phyloP scores from a whole-genome alignment of 2,888 invertebrate species.

The Brachycybe producta region DNA sequence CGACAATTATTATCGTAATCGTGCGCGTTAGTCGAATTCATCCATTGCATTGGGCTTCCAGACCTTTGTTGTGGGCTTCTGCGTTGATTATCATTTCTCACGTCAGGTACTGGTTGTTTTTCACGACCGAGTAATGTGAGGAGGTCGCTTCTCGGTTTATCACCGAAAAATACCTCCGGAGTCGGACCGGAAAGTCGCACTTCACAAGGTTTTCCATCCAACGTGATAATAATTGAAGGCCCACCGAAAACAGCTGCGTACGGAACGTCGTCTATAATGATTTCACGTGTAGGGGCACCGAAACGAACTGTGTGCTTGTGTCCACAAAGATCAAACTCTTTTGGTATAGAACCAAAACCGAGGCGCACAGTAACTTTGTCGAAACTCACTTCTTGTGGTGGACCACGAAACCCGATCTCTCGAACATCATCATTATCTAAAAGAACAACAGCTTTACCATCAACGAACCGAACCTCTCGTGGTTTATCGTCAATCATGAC shows the following conservation, averaged over 20 bases:
- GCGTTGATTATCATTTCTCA: background rate
- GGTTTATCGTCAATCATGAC: slow-evolving; percentile 56
- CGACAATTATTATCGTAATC: background rate
- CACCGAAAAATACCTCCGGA: slow-evolving; percentile 85
- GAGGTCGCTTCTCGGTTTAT: slow-evolving; percentile 25
- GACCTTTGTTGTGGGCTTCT: background rate
- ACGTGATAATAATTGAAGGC: slow-evolving; percentile 62
- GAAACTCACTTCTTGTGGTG: slow-evolving; percentile 51
- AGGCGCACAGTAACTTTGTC: slow-evolving; percentile 42
- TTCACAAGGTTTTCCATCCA: slow-evolving; percentile 61
- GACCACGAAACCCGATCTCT: slow-evolving; percentile 73
- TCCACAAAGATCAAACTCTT: slow-evolving; percentile 31
- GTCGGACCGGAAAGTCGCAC: slow-evolving; percentile 79
- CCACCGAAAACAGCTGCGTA: slow-evolving; percentile 90
- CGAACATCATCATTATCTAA: slow-evolving; percentile 74
- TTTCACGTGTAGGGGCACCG: slow-evolving; percentile 81
- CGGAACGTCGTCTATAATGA: slow-evolving; percentile 75
- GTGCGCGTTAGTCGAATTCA: background rate
- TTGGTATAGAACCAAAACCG: slow-evolving; percentile 5
- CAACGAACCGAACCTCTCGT: slow-evolving; percentile 73
- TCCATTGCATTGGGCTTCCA: background rate
- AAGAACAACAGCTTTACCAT: slow-evolving; percentile 68
- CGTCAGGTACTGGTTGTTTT: background rate
- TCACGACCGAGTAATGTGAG: background rate
- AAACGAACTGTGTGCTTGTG: slow-evolving; percentile 53